Conservation (phyloP, 2,113 vertebrate genomes). For the Eclectus roratus region DNA sequence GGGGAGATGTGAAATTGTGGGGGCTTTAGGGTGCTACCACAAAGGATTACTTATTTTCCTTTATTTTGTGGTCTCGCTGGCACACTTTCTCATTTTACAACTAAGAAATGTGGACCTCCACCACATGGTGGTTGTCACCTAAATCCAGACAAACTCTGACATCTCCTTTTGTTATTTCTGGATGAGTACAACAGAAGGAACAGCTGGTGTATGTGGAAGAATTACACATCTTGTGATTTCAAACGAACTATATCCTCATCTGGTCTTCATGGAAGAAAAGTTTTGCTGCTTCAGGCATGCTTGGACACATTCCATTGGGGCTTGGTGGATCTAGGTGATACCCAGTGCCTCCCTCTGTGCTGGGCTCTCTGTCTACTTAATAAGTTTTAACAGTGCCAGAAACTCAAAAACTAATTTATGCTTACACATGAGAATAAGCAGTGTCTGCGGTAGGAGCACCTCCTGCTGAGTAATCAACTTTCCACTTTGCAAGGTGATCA, state of each 20-base stretch:
- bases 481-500: background rate
- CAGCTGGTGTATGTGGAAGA: background rate
- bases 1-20: background rate
- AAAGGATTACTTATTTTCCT: background rate
- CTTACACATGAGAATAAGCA: background rate
- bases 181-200: background rate
- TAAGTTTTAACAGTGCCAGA: background rate
- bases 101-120: background rate
- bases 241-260: background rate
- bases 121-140: background rate
- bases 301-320: background rate
- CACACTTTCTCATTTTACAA: background rate
- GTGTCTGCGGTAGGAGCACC: background rate
- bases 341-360: background rate
- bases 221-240: background rate
- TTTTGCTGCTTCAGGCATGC: background rate
- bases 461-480: background rate
- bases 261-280: background rate
- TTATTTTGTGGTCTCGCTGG: background rate
- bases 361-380: background rate
- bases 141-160: background rate
- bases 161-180: background rate
- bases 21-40: background rate
- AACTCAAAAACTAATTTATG: background rate
- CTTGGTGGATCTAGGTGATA: rapidly evolving